Evolutionary conservation across 2,888 invertebrate genomes (phyloP), one percentile per base, ranked within the genome.

Genomic region (Agrenia bidenticulata): DNA sequence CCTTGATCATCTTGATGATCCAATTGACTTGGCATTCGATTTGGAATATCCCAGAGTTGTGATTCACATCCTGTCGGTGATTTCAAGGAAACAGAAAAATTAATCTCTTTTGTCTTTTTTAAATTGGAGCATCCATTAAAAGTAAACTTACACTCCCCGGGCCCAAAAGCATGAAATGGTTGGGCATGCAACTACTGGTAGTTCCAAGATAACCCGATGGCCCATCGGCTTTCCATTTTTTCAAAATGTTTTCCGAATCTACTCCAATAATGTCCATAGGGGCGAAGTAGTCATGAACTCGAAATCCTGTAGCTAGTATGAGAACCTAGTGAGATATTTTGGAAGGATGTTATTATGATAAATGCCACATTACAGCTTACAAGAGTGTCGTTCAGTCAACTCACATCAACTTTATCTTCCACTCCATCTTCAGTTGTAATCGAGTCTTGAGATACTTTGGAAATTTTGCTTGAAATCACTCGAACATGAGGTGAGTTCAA

Each of bases 251-350:
- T 15, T 32, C 55, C 7, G 27, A 24, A 24, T 37, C 24, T 24
- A 27, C 49, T 15, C 64, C 60, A 11, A 32, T 32, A 19, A 64
- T 61, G 19, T 61, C 49, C 37, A 61, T 23, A 17, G 64, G 64
- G 19, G 45, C 21, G 19, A 60, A 64, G 45, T 41, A 64, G 13
- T 64, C 60, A 13, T 61, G 60, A 19, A 49, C 49, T 15, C 50
- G 19, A n/a, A 32, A 64, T 1, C 64, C 64, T 9, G 64, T 64
- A 1, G 64, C 64, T n/a, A 64, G 49, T 17, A 64, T 64, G 13
- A 64, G 19, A 2, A 64, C 56, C 62, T 62, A n/a, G n/a, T n/a
- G n/a, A n/a, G n/a, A n/a, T n/a, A n/a, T n/a, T n/a, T n/a, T n/a
- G n/a, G n/a, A n/a, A n/a, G n/a, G n/a, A n/a, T n/a, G n/a, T n/a